Evolutionary conservation across 2,113 vertebrate species (phyloP), one percentile per base, ranked within the genome.

Genomic region (Puntigrus tetrazona): DNA sequence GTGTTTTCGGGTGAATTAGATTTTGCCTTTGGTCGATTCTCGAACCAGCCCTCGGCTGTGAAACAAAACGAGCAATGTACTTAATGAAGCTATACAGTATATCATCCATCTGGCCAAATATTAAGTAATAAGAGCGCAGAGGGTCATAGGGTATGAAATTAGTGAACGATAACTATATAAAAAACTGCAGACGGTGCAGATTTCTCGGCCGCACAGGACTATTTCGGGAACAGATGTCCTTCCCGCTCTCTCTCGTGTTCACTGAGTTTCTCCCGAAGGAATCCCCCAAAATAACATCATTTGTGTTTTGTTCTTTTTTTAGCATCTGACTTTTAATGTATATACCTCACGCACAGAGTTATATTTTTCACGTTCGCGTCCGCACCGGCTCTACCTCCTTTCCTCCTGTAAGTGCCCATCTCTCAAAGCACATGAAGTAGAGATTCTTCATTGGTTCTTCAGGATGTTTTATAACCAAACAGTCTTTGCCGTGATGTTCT

Each of bases 291-390:
- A 72, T 52, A 87, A 82, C 47, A 84, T 82, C 27, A 57, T 61
- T 47, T 20, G 11, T 4, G 43, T 43, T 78, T 77, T 77, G 41
- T 78, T 27, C 77, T 79, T 29, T 83, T 59, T 79, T 69, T 70
- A 85, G 78, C 63, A 82, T 34, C 45, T 85, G 83, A 80, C 80
- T 67, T 85, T 85, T 85, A 74, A 29, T 38, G 47, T 50, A 55
- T 47, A 55, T 9, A 25, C 38, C 78, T 78, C 61, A 10, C 25
- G 22, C 50, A 78, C 74, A 34, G 34, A 34, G 18, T 63, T 76
- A 25, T 50, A 18, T 55, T 80, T 22, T 57, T 14, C 75, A 25
- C 11, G 25, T 31, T 52, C 29, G 22, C 2, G 1, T 55, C 22
- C 38, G 29, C 20, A 14, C 8, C 36, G 25, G 22, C 36, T 43